Base-by-base conservation (phyloP, 2,113 vertebrate species). In the Trogon surrucura region DNA sequence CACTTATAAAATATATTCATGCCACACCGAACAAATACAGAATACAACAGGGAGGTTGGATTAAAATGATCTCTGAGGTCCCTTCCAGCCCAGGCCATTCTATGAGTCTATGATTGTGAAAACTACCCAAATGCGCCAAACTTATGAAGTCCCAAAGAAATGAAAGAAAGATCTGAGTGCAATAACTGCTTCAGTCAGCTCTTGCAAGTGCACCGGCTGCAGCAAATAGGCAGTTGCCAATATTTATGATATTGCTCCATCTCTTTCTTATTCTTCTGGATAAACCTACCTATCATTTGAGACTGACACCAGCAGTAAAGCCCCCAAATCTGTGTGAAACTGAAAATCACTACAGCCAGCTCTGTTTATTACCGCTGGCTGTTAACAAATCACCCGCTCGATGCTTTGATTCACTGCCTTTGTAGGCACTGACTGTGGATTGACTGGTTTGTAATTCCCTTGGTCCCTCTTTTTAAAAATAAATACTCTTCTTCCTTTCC, bases 41-140 rank as follows among this genome's bases (percentile, higher is more conserved):
- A 12, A 45, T n/a, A n/a, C n/a, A n/a, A n/a, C n/a, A n/a, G n/a
- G n/a, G n/a, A n/a, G n/a, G n/a, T n/a, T n/a, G n/a, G n/a, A n/a
- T n/a, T n/a, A n/a, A n/a, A n/a, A n/a, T n/a, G n/a, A n/a, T n/a
- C n/a, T n/a, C n/a, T n/a, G n/a, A n/a, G n/a, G n/a, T n/a, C n/a
- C n/a, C n/a, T n/a, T n/a, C n/a, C n/a, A n/a, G n/a, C n/a, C n/a
- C n/a, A n/a, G n/a, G n/a, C n/a, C n/a, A n/a, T n/a, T n/a, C n/a
- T n/a, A n/a, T n/a, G n/a, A n/a, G n/a, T n/a, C n/a, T n/a, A n/a
- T n/a, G 47, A 56, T 26, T 47, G 44, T 50, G 70, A 84, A 80
- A 70, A 78, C 45, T 77, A 85, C 22, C 58, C 0, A 0, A 60
- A 62, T 32, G 25, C 32, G 60, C 0, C 0, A 57, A 80, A 85